Evolutionary conservation across 2,797 vertebrate genomes (phyloP).

Genomic region (Hafferia zeledoni): DNA sequence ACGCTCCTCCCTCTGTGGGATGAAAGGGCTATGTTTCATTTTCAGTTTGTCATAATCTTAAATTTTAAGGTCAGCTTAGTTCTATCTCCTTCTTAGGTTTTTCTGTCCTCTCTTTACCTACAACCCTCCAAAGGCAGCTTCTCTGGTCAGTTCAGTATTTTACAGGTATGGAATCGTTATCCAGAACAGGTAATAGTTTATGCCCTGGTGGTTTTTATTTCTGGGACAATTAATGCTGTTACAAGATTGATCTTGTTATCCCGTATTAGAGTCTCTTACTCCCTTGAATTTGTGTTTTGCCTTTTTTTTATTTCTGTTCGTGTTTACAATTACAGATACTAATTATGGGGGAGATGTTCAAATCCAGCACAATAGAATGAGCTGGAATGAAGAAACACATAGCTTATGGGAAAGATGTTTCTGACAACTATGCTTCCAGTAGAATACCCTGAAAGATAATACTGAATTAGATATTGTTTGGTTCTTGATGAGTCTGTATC

Average conservation of each 20-base stretch:
- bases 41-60: background rate
- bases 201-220: background rate
- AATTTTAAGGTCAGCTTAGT: background rate
- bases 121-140: background rate
- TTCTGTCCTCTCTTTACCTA: background rate
- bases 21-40: background rate
- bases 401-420: background rate
- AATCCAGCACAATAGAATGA: conserved; percentile 18
- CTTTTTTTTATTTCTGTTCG: conserved; percentile 26
- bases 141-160: background rate
- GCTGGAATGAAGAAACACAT: conserved; percentile 21
- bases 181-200: background rate
- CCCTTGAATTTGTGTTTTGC: background rate
- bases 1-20: background rate
- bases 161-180: background rate
- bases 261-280: background rate
- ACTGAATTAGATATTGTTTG: conserved; percentile 17
- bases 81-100: background rate
- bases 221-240: background rate
- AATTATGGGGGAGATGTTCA: conserved; percentile 34
- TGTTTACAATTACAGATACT: conserved; percentile 33
- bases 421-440: background rate
- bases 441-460: conserved; percentile 10
- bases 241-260: background rate
- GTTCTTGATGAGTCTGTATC: background rate